Base-by-base conservation (phyloP, 2,113 vertebrate species). In the Nanorana parkeri region DNA sequence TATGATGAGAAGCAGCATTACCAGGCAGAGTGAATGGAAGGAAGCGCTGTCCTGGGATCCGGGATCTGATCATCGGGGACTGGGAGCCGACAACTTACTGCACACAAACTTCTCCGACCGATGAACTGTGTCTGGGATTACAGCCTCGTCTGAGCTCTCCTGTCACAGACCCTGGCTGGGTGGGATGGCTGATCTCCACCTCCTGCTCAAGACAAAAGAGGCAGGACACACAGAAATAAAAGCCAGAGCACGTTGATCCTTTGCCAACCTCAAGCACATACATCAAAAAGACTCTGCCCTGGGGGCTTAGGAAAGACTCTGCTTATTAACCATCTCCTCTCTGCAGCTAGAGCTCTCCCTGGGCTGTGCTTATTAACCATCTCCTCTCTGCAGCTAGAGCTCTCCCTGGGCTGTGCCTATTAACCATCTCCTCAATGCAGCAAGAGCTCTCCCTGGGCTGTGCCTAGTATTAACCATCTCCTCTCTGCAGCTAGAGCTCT, bases 151-250 rank as follows among this genome's bases (percentile, higher is more conserved):
- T 63, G 61, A 75, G 61, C 80, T 76, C n/a, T 81, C 81, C 87
- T 24, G 87, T 78, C 84, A 83, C 87, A 55, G 73, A 69, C 67
- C 26, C 91, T 91, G 93, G 89, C 92, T 90, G 92, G 92, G 90
- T 91, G 94, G 95, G 94, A 94, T 86, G 87, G 89, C 85, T 90
- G 91, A 91, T 95, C 94, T 92, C 94, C 95, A 92, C 95, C 95
- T 94, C 94, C 93, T 90, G 87, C 87, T 24, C 24, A 79, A 80
- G 29, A 68, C 76, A 74, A 41, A 64, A 79, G 84, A 86, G 83
- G 82, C 65, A 79, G 77, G 55, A 5, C 54, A 80, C 19, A 0
- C 86, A 17, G 85, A 36, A 85, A 69, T 86, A 78, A 86, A 80
- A 76, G 86, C 90, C 90, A 88, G 88, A 88, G 86, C 84, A 87